These are phyloP conservation scores for Andrena hattorfiana DNA, from an alignment of 2,888 invertebrate species.

Conservation along the genomic window DNA sequence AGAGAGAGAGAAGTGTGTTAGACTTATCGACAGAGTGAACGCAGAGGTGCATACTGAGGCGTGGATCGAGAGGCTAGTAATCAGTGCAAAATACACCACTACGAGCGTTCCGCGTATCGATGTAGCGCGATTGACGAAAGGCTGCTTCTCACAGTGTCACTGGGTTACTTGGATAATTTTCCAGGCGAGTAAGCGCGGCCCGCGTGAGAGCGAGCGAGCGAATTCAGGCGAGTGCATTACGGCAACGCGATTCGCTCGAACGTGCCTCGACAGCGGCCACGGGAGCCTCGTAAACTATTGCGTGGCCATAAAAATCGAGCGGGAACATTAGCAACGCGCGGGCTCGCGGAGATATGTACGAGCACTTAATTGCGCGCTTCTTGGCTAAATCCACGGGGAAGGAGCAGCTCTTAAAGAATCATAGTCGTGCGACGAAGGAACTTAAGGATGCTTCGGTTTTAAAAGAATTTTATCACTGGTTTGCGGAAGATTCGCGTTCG, in stretches of 20 bases:
- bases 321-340: constrained; percentile 53
- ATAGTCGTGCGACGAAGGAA: no score
- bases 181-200: constrained; percentile 68
- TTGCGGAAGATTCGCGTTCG: no score
- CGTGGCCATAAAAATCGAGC: constrained; percentile 49
- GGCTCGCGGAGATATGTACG: constrained; percentile 26
- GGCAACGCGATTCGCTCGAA: constrained; percentile 54
- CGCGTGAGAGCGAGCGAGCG: constrained; percentile 70
- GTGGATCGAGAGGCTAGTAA: not conserved
- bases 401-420: not conserved
- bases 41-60: no score
- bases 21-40: not conserved
- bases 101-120: not conserved
- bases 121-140: constrained; percentile 39
- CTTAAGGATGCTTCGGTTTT: no score
- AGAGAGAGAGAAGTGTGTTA: no score
- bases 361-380: no score
- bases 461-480: no score
- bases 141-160: constrained; percentile 68
- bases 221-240: constrained; percentile 54
- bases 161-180: constrained; percentile 71
- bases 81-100: not conserved
- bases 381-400: not conserved
- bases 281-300: constrained; percentile 57
- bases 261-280: constrained; percentile 52